These are phyloP conservation scores for Bungarus multicinctus DNA, from an alignment of 2,113 vertebrate species.

Conservation along the genomic window DNA sequence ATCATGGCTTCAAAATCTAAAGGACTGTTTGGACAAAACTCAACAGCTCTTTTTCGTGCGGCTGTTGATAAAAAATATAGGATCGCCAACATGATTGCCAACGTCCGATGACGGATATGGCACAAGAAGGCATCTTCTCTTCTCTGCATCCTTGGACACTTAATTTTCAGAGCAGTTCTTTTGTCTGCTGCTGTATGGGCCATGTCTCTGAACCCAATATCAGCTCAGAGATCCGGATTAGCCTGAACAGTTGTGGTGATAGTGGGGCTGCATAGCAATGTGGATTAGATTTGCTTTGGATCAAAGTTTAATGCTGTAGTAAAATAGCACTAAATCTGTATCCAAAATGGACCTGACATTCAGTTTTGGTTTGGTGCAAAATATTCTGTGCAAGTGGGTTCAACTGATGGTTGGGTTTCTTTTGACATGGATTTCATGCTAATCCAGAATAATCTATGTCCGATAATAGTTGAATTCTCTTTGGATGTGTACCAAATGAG, in stretches of 20 bases:
- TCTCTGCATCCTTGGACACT: not conserved
- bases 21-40: too few relatives aligned
- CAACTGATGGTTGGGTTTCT: not conserved
- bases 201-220: not conserved
- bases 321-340: not conserved
- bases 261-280: not conserved
- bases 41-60: too few relatives aligned
- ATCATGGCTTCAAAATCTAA: too few relatives aligned
- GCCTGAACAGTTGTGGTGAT: not conserved
- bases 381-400: not conserved
- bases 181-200: not conserved
- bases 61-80: too few relatives aligned
- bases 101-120: too few relatives aligned
- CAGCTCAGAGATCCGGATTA: not conserved
- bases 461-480: not conserved
- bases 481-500: not conserved
- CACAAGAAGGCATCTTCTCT: not conserved
- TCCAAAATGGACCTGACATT: not conserved
- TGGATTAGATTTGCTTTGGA: not conserved
- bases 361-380: not conserved
- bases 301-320: not conserved
- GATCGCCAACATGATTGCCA: too few relatives aligned
- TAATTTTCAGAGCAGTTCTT: not conserved
- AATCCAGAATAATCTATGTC: not conserved
- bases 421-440: not conserved